Percentiles rank a stretch among this genome's conserved stretches.
These are phyloP conservation scores for Molorchus minor DNA, from an alignment of 2,888 invertebrate genomes.

Conservation along the genomic window DNA sequence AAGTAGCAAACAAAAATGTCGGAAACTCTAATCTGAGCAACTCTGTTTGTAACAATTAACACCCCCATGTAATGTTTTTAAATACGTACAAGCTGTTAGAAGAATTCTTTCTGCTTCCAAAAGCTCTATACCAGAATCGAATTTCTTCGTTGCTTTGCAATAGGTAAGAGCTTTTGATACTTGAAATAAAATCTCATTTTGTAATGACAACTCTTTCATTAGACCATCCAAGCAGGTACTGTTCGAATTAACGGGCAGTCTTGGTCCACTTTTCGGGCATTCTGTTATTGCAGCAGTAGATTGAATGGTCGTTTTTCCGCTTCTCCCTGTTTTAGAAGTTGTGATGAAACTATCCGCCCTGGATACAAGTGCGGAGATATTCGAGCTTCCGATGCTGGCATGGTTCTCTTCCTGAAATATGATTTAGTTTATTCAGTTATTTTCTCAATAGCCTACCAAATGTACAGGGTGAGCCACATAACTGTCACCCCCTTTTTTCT, in stretches of 20 bases:
- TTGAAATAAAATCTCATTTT: constrained; percentile 45
- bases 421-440: too few relatives aligned
- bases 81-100: constrained; percentile 44
- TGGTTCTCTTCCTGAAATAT: constrained; percentile 6
- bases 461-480: too few relatives aligned
- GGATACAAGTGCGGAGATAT: constrained; percentile 34
- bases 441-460: too few relatives aligned
- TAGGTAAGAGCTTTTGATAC: constrained; percentile 44
- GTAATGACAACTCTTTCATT: constrained; percentile 40
- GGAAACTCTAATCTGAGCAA: too few relatives aligned
- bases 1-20: too few relatives aligned
- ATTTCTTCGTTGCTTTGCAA: constrained; percentile 39
- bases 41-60: too few relatives aligned
- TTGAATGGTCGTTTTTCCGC: too few relatives aligned
- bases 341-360: constrained; percentile 36
- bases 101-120: constrained; percentile 47
- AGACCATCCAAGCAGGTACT: constrained; percentile 28
- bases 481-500: too few relatives aligned
- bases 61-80: too few relatives aligned
- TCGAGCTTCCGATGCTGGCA: constrained; percentile 32
- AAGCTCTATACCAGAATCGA: constrained; percentile 37
- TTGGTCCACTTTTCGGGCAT: not conserved
- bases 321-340: too few relatives aligned
- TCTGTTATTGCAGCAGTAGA: not conserved
- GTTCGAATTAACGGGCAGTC: not conserved